Evolutionary conservation across 2,888 invertebrate genomes (phyloP).

Genomic region (Proisotoma minuta): DNA sequence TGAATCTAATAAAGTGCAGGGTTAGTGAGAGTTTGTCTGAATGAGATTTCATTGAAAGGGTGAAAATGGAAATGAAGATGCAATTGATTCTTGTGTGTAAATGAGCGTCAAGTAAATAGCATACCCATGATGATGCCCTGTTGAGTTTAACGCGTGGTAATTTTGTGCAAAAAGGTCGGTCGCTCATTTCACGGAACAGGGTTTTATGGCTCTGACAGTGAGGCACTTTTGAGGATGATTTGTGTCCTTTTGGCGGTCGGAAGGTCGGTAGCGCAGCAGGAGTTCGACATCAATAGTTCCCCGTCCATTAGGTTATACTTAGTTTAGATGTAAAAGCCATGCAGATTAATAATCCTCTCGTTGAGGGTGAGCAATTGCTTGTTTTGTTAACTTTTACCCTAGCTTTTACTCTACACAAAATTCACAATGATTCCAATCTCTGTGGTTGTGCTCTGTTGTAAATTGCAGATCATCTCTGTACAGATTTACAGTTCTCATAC

Average conservation of each 20-base stretch:
- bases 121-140: constrained; percentile 5
- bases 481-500: no score
- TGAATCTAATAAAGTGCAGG: background rate
- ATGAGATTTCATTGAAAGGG: constrained; percentile 7
- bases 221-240: constrained; percentile 47
- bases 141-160: constrained; percentile 1
- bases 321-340: constrained; percentile 1
- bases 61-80: constrained; percentile 13
- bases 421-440: no score
- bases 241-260: constrained; percentile 48
- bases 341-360: no score
- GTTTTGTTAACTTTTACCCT: constrained; percentile 13
- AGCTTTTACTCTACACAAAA: no score
- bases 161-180: constrained; percentile 26
- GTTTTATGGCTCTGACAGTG: constrained; percentile 47
- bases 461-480: no score
- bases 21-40: background rate
- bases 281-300: constrained; percentile 47
- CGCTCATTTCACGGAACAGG: constrained; percentile 25
- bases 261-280: constrained; percentile 48
- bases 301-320: constrained; percentile 9
- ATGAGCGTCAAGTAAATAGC: constrained; percentile 23
- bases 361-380: no score
- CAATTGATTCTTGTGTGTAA: background rate
- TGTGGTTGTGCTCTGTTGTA: no score